Evolutionary conservation across 1,140 invertebrate genomes (phyloP).

Genomic region (Drosophila leontia): DNA sequence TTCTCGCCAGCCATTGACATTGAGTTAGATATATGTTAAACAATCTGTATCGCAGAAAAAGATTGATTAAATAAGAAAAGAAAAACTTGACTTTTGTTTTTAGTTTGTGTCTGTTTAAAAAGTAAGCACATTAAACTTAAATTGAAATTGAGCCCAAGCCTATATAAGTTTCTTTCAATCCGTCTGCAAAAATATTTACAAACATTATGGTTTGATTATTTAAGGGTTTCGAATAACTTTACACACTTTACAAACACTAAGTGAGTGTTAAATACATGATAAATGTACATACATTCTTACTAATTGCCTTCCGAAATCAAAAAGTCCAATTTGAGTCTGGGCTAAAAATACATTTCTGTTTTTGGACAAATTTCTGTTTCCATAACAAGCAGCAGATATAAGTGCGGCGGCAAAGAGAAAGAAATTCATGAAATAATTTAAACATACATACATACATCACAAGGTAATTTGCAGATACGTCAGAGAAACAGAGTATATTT

Average conservation of each 20-base stretch:
- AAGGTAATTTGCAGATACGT: not conserved
- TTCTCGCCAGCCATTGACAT: not conserved
- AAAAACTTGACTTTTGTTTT: not conserved
- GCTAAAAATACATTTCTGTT: slow-evolving; percentile 39
- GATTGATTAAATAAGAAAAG: not conserved
- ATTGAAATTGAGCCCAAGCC: not conserved
- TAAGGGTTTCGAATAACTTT: not conserved
- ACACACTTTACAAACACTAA: not conserved
- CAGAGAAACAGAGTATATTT: not conserved
- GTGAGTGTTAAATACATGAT: not conserved
- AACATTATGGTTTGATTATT: slow-evolving; percentile 1
- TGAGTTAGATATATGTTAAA: not conserved
- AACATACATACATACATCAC: not conserved
- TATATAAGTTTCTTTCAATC: not conserved
- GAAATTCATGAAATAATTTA: slow-evolving; percentile 11
- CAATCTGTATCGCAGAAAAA: not conserved
- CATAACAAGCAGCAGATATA: slow-evolving; percentile 4
- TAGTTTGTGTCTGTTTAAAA: not conserved
- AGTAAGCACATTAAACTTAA: not conserved
- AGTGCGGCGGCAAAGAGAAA: slow-evolving; percentile 2
- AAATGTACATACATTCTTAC: not conserved
- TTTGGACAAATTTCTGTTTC: slow-evolving; percentile 35
- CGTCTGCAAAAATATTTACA: slow-evolving; percentile 1
- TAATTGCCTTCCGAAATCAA: slow-evolving; percentile 19
- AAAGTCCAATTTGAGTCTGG: slow-evolving; percentile 27